Evolutionary conservation across 2,888 invertebrate species (phyloP), one percentile per base, ranked within the genome.

Genomic region (Eurois occulta): DNA sequence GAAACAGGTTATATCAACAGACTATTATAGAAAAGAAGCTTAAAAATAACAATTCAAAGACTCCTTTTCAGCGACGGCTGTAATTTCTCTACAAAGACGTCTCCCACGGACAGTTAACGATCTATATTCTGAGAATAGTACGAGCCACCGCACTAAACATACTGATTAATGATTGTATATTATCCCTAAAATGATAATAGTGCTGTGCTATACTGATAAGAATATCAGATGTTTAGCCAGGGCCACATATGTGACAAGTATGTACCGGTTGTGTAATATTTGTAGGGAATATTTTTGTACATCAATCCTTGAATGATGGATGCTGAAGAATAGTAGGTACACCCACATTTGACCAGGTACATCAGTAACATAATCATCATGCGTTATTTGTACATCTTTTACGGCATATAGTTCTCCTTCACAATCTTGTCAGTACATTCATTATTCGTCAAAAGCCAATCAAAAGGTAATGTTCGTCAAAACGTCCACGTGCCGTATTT

Each of bases 401-500:
- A 4, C 32, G 18, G 16, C 18, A 55, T 60, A 32, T 18, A 32
- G 1, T 62, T 62, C 5, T 62, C 32, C 1, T 10, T 62, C 21
- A 21, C 32, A 35, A 2, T 62, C 24, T 24, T 21, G 16, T 13
- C 41, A 71, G 41, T 74, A 77, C 13, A 35, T 43, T 16, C 62
- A 52, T 72, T 69, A 72, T 21, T 11, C 32, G 18, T n/a, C 52
- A 62, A 67, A 78, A 18, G 48, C 52, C 43, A 52, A 75, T 41
- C n/a, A 77, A 84, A 81, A 64, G 46, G 60, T 78, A 75, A 84
- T 78, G 32, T 73, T 62, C 69, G 65, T 71, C 67, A 48, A 73
- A 71, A 77, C 21, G 38, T 64, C 69, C 68, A 64, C 52, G 58
- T 41, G 66, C 72, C 55, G 24, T 69, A 70, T 73, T 77, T 72